Percentiles rank a stretch among this genome's conserved stretches.
Evolutionary conservation across 2,797 vertebrate genomes (phyloP).

Genomic region (Poecilia wingei): DNA sequence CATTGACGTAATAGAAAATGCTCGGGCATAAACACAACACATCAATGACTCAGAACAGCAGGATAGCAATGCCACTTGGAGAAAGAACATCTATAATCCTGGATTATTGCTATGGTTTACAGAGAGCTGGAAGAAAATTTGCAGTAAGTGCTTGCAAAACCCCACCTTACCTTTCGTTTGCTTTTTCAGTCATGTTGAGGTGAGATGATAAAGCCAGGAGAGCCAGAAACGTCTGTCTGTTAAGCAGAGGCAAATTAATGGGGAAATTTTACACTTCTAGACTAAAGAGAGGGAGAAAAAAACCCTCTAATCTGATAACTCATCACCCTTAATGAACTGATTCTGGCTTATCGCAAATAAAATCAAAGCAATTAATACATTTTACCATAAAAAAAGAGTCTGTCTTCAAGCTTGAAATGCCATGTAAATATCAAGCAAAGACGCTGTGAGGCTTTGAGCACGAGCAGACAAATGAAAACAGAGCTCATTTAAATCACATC

Average conservation of each 20-base stretch:
- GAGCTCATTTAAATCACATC: background rate
- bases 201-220: background rate
- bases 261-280: background rate
- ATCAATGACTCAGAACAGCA: background rate
- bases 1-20: constrained; percentile 3
- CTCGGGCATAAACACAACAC: background rate
- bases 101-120: background rate
- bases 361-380: background rate
- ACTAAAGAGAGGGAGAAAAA: background rate
- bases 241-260: background rate
- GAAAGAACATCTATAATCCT: background rate
- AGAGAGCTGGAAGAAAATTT: background rate
- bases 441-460: background rate
- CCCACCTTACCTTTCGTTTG: too few relatives aligned
- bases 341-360: background rate
- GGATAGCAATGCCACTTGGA: background rate
- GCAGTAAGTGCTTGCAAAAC: background rate
- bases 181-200: background rate
- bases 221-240: background rate
- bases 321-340: background rate
- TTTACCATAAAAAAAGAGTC: background rate
- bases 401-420: background rate
- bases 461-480: background rate
- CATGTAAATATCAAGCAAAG: background rate
- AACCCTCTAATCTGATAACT: background rate